These are phyloP conservation scores for Trematocara stigmaticum DNA, from an alignment of 2,113 vertebrate genomes.

Conservation along the genomic window DNA sequence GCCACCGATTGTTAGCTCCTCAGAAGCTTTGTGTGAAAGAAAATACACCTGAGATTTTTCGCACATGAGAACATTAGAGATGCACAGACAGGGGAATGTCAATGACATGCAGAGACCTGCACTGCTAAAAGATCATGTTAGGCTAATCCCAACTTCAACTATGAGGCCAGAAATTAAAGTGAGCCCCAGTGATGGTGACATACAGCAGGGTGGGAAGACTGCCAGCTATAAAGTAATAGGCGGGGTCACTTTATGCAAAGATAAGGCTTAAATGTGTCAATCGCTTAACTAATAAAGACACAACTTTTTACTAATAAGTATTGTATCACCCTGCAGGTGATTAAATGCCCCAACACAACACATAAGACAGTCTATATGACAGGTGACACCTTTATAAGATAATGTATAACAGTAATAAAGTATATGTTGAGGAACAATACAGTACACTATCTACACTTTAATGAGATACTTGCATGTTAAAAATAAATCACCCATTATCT, in stretches of 20 bases:
- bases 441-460: background rate
- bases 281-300: background rate
- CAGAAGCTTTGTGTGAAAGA: constrained; percentile 78
- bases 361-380: background rate
- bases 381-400: background rate
- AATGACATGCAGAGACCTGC: background rate
- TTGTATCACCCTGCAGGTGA: background rate
- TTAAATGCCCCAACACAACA: background rate
- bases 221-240: background rate
- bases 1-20: constrained; percentile 92
- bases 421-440: background rate
- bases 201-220: background rate
- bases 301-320: background rate
- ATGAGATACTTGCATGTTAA: background rate
- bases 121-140: background rate
- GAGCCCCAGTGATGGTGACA: background rate
- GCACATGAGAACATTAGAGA: background rate
- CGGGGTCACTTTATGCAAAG: background rate
- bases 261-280: background rate
- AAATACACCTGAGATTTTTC: background rate
- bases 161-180: background rate
- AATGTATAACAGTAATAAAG: background rate
- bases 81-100: background rate
- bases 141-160: background rate
- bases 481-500: background rate